These are phyloP conservation scores for Sinonovacula constricta DNA, from an alignment of 1,140 invertebrate species.

Conservation along the genomic window DNA sequence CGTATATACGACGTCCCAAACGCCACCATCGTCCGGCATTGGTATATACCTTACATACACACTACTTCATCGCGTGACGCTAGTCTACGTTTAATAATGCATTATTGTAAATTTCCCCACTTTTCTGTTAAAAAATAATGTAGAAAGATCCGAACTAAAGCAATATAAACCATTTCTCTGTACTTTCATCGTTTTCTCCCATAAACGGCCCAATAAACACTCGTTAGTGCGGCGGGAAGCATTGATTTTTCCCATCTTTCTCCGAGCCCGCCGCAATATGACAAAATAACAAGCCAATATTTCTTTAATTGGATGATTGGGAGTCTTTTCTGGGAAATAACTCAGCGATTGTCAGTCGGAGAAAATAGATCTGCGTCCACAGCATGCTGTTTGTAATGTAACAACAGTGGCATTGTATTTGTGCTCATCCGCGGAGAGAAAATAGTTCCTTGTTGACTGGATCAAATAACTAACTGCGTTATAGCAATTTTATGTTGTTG, in stretches of 20 bases:
- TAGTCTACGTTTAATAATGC: too few relatives aligned
- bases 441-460: too few relatives aligned
- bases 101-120: too few relatives aligned
- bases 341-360: neutral
- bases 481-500: neutral
- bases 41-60: neutral
- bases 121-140: neutral
- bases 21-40: neutral
- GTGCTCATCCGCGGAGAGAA: too few relatives aligned
- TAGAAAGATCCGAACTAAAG: neutral
- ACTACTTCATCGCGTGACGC: too few relatives aligned
- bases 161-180: neutral
- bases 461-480: neutral
- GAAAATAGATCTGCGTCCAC: neutral
- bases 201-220: neutral
- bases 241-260: neutral
- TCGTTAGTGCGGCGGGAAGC: neutral
- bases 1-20: too few relatives aligned
- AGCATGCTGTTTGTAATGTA: neutral
- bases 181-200: neutral
- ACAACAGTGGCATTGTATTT: neutral
- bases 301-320: neutral
- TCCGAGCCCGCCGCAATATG: neutral
- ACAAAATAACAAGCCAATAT: neutral
- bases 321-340: neutral